phyloP scores from a whole-genome alignment of 1,140 invertebrate genomes.

The Apocrypta bakeri region DNA sequence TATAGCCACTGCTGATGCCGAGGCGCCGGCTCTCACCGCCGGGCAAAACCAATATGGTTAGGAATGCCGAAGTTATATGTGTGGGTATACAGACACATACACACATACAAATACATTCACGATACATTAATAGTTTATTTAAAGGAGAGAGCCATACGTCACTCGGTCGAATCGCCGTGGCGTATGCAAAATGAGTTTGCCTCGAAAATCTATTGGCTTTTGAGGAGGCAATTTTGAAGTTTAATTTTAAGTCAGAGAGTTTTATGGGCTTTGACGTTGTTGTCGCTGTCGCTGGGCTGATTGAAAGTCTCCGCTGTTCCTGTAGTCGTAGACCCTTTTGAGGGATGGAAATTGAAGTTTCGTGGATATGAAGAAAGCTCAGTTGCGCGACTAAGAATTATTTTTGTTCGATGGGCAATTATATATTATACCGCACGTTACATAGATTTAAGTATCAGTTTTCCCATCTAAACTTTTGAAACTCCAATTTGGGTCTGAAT shows the following conservation, averaged over 20 bases:
- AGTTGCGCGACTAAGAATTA: no score
- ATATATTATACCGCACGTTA: no score
- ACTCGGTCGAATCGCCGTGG: background rate
- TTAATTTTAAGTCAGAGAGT: conserved; percentile 21
- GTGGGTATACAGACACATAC: background rate
- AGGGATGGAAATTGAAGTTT: conserved; percentile 10
- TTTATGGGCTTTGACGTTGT: conserved; percentile 34
- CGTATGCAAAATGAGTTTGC: conserved; percentile 28
- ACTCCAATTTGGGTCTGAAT: background rate
- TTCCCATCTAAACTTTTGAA: background rate
- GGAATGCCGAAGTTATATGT: conserved; percentile 43
- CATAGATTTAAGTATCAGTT: no score
- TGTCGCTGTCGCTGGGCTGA: background rate
- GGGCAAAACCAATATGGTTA: conserved; percentile 53
- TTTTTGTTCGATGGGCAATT: no score
- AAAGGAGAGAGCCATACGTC: conserved; percentile 43
- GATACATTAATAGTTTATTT: conserved; percentile 52
- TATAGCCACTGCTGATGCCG: background rate
- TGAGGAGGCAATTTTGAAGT: conserved; percentile 43
- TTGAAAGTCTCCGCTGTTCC: conserved; percentile 8
- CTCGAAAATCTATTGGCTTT: conserved; percentile 47
- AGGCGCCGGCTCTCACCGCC: conserved; percentile 44
- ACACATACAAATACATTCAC: background rate
- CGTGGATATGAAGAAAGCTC: background rate
- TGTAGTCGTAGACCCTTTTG: background rate